Conservation (phyloP, 2,888 invertebrate species). For the Poecilobothrus nobilitatus region DNA sequence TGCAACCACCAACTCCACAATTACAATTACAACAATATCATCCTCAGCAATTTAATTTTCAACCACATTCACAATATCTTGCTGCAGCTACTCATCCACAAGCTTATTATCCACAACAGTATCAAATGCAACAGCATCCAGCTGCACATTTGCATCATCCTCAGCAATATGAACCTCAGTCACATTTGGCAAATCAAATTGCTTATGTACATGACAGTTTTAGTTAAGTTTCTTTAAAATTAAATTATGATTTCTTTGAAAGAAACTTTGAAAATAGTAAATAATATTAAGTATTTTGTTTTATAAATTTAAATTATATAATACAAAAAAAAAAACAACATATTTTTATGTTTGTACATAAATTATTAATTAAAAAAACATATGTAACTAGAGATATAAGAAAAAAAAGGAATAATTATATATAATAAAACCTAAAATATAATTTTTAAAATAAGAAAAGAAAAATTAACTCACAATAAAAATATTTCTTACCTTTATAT, state of each 20-base stretch:
- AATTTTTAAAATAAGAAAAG: too few species aligned
- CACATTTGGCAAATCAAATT: slow-evolving; percentile 4
- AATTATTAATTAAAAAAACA: too few species aligned
- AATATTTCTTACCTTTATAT: background rate
- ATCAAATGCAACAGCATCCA: background rate
- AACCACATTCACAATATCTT: background rate
- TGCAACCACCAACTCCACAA: background rate
- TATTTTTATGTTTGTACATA: background rate
- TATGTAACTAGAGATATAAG: too few species aligned
- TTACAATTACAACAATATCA: background rate
- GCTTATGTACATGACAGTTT: slow-evolving; percentile 6
- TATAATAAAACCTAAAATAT: too few species aligned
- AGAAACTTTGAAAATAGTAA: background rate
- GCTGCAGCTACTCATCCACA: background rate
- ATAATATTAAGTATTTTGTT: too few species aligned
- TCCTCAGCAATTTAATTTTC: background rate
- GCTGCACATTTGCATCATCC: background rate
- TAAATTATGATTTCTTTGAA: background rate
- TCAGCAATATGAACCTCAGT: slow-evolving; percentile 6
- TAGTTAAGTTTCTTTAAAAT: background rate
- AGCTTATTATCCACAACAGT: background rate
- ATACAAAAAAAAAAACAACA: background rate
- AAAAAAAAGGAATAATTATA: too few species aligned
- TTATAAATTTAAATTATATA: too few species aligned
- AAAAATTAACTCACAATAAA: background rate